These are phyloP conservation scores for Chaetops frenatus DNA, from an alignment of 2,113 vertebrate species.

Conservation along the genomic window DNA sequence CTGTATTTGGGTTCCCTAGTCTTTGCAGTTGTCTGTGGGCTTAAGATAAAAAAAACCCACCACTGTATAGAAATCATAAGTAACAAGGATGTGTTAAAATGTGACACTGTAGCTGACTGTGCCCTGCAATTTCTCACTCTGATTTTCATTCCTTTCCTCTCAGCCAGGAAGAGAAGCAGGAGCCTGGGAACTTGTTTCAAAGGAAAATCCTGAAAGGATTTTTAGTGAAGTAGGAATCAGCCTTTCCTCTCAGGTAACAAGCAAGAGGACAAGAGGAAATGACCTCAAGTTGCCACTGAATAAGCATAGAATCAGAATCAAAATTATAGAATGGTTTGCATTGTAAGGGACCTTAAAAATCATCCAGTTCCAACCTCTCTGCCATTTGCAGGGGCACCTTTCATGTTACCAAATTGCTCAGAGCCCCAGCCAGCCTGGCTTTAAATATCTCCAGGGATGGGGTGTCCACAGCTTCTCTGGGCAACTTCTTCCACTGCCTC, in stretches of 20 bases:
- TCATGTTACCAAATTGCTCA: not conserved
- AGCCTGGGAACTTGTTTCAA: not conserved
- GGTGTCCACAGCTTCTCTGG: not conserved
- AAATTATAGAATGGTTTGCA: not conserved
- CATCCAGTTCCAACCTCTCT: not conserved
- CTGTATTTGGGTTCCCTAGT: not conserved
- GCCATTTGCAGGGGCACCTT: not conserved
- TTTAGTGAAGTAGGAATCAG: not conserved
- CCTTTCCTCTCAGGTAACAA: not conserved
- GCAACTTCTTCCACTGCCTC: too few species aligned
- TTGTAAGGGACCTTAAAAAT: not conserved
- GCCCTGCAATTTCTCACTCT: not conserved
- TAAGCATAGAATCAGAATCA: not conserved
- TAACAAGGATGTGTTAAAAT: not conserved
- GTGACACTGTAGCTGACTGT: not conserved
- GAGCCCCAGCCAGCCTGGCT: not conserved
- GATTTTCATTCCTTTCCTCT: not conserved
- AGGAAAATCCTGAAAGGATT: not conserved
- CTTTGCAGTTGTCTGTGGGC: not conserved
- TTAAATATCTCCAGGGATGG: not conserved
- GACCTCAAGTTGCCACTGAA: accelerated
- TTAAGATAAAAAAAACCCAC: not conserved
- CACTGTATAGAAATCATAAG: not conserved
- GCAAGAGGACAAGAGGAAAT: accelerated
- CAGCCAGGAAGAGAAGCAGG: not conserved